A percentile compares a stretch with the other conserved stretches of the same genome.
Evolutionary conservation across 2,113 vertebrate genomes (phyloP).

Genomic region (Strix uralensis): DNA sequence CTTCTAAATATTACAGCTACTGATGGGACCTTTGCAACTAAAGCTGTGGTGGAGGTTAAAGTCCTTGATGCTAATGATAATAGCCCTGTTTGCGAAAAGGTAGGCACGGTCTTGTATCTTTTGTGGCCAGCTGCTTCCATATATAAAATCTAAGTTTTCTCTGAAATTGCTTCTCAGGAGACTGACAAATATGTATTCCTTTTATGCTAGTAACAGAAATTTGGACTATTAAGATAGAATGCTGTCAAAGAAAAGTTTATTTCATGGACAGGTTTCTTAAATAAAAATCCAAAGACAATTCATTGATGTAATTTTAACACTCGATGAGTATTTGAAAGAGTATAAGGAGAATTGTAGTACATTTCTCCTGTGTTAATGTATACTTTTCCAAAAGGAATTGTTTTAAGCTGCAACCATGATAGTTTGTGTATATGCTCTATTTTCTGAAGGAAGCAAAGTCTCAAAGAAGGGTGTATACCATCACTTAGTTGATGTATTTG

Average conservation of each 20-base stretch:
- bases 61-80: slow-evolving; percentile 98
- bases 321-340: background rate
- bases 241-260: background rate
- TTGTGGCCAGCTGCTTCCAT: slow-evolving; percentile 14
- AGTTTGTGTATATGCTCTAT: background rate
- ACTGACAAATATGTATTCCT: background rate
- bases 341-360: background rate
- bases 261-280: background rate
- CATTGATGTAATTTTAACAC: background rate
- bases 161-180: background rate
- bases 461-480: background rate
- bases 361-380: background rate
- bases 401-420: background rate
- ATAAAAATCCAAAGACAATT: background rate
- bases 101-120: slow-evolving; percentile 50
- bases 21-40: slow-evolving; percentile 91
- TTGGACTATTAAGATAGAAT: background rate
- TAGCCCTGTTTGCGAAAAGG: slow-evolving; percentile 93
- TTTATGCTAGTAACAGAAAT: background rate
- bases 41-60: slow-evolving; percentile 94
- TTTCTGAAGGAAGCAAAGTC: background rate
- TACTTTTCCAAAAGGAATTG: background rate
- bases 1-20: slow-evolving; percentile 95
- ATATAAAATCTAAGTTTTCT: slow-evolving; percentile 58
- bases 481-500: background rate